Base-by-base conservation (phyloP, 2,888 invertebrate genomes). In the Caenorhabditis sp. region DNA sequence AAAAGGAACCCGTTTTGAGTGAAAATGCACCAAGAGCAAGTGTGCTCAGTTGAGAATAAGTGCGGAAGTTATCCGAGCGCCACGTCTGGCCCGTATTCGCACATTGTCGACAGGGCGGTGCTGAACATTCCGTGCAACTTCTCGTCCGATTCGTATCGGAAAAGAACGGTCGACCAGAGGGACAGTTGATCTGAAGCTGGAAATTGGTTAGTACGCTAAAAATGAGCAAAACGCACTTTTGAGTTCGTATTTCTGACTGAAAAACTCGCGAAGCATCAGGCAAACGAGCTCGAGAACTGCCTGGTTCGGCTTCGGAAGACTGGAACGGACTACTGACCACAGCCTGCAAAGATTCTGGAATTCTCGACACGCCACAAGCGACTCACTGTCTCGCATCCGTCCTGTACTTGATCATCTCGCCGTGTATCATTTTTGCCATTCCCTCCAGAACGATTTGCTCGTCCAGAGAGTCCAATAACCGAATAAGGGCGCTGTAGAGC, bases 381-480 rank as follows among this genome's bases (percentile, higher is more conserved):
- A 53, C 66, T 30, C 11, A 61, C 72, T 72, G 56, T 41, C 59
- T 65, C 8, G 71, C 65, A 53, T 71, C 50, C 0, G 48, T 32
- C 5, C 43, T 41, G n/a, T 52, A 52, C 15, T 50, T 58, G 7
- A 71, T 50, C 53, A 77, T 56, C 22, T 77, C 77, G 11, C 63
- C 55, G 35, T 76, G 76, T n/a, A 76, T 76, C 2, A 71, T 71
- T 39, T 66, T 61, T 37, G 61, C 55, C 63, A 71, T 71, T 55
- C 71, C 71, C 4, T 65, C 61, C 15, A 68, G 17, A 46, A 77
- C 71, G 6, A 77, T 50, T 0, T 65, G 68, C 26, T 77, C 79
- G 41, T 78, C 80, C 9, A 84, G 66, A 0, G 84, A 79, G 43
- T 83, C 84, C 6, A 84, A 37, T 4, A 84, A 50, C 37, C 83